Percentiles rank a stretch among this genome's conserved stretches.
These are phyloP conservation scores for Polyommatus icarus DNA, from an alignment of 2,888 invertebrate genomes.

Conservation along the genomic window DNA sequence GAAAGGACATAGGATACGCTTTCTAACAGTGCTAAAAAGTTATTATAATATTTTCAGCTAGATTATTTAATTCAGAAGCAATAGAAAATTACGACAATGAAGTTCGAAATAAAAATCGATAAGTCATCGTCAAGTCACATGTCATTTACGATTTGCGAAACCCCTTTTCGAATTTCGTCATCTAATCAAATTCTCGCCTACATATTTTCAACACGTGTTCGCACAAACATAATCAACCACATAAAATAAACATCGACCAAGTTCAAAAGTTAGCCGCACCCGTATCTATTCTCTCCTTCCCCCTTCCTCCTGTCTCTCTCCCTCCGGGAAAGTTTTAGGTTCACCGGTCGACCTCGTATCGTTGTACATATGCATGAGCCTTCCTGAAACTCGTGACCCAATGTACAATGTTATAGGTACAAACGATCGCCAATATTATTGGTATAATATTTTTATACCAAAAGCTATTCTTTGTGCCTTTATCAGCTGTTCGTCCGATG, in stretches of 20 bases:
- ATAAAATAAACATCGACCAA: neutral
- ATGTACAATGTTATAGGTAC: neutral
- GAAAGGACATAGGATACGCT: too few relatives aligned
- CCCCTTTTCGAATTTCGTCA: too few relatives aligned
- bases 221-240: neutral
- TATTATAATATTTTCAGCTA: too few relatives aligned
- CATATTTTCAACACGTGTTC: neutral
- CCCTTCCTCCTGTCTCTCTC: neutral
- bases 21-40: too few relatives aligned
- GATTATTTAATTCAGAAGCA: too few relatives aligned
- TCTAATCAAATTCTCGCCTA: too few relatives aligned
- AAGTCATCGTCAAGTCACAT: too few relatives aligned
- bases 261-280: neutral
- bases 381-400: conserved; percentile 27
- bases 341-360: conserved; percentile 27
- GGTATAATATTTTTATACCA: neutral
- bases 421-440: neutral
- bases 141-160: too few relatives aligned
- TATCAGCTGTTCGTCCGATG: neutral
- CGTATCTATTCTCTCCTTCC: neutral
- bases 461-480: too few relatives aligned
- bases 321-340: conserved; percentile 22
- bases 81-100: too few relatives aligned
- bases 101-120: too few relatives aligned
- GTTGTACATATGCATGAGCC: conserved; percentile 29